Conservation (phyloP, 2,797 vertebrate species). For the Salarias fasciatus region DNA sequence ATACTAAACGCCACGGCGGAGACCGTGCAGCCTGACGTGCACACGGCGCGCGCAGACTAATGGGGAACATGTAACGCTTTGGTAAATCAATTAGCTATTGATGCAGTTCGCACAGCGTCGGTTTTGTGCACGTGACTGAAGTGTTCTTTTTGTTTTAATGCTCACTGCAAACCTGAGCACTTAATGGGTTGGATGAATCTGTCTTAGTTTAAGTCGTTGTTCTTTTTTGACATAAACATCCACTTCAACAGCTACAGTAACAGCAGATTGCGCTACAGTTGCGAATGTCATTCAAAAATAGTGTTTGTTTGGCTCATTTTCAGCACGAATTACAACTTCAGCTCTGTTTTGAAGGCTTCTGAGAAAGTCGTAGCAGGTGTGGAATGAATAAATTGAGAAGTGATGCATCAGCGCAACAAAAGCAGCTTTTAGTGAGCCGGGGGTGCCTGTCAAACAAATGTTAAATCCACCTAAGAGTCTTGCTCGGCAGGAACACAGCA, state of each 20-base stretch:
- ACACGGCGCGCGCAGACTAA: neutral
- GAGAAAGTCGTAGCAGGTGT: slow-evolving; percentile 13
- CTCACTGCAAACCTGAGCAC: no score
- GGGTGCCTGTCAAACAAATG: slow-evolving; percentile 28
- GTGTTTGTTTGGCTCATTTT: no score
- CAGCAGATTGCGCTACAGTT: neutral
- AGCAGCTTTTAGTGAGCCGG: slow-evolving; percentile 17
- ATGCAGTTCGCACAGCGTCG: neutral
- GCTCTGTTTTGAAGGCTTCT: slow-evolving; percentile 1
- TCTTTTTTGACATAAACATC: neutral
- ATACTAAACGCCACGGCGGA: slow-evolving; percentile 18
- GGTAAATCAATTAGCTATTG: neutral
- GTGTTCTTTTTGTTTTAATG: no score
- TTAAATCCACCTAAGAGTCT: slow-evolving; percentile 22
- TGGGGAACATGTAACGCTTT: neutral
- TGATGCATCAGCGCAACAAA: slow-evolving; percentile 31
- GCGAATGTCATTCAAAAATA: neutral
- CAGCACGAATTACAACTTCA: no score
- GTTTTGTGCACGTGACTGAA: neutral
- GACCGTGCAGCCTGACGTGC: neutral
- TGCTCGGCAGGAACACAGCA: slow-evolving; percentile 14
- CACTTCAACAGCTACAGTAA: slow-evolving; percentile 3
- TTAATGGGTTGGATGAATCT: no score
- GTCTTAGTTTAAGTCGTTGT: no score
- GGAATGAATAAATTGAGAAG: slow-evolving; percentile 16